These are phyloP conservation scores for Zeugodacus cucurbitae DNA, from an alignment of 1,140 invertebrate species.

Conservation along the genomic window DNA sequence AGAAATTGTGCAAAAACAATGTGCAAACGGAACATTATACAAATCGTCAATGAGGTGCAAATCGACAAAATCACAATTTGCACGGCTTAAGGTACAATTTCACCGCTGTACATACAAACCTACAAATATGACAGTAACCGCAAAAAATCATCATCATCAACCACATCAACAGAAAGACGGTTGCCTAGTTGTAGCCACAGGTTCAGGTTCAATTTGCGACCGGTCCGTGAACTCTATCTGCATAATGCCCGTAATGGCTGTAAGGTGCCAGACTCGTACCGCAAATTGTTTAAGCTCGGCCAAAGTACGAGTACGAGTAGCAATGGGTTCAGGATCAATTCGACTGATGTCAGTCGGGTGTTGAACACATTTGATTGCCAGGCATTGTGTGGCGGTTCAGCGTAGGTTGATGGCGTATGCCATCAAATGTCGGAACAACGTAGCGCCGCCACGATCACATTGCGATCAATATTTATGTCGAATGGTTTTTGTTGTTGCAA, in stretches of 20 bases:
- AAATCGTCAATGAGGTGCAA: conserved; percentile 27
- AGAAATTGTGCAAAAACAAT: not conserved
- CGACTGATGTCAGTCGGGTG: conserved; percentile 16
- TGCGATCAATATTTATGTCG: not conserved
- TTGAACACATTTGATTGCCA: conserved; percentile 31
- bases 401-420: conserved; percentile 19
- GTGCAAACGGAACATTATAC: not conserved
- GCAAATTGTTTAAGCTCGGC: not conserved
- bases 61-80: conserved; percentile 23
- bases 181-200: not conserved
- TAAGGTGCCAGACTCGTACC: conserved; percentile 21
- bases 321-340: conserved; percentile 39
- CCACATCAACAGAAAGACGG: not conserved
- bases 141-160: not conserved
- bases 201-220: conserved; percentile 35
- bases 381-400: not conserved
- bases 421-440: not conserved
- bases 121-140: not conserved
- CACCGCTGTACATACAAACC: not conserved
- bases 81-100: not conserved
- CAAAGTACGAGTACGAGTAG: not conserved
- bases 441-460: not conserved
- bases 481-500: not conserved
- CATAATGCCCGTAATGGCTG: not conserved
- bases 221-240: not conserved